Conservation (phyloP, 2,113 vertebrate species). For the Oreocharis arfaki region DNA sequence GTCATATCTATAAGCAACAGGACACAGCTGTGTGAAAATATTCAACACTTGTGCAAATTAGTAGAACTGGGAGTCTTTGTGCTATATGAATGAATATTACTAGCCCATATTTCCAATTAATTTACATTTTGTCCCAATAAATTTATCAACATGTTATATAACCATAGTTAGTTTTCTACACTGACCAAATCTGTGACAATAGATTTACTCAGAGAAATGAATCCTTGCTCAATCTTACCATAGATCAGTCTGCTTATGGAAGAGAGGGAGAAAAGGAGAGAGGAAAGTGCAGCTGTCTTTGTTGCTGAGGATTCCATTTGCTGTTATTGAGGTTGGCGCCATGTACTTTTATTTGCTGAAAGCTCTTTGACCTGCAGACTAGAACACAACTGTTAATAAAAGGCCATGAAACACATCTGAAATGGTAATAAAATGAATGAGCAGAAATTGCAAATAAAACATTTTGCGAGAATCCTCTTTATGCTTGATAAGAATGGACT, state of each 20-base stretch:
- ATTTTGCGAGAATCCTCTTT: rapidly evolving
- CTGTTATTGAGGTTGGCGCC: neutral
- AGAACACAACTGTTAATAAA: neutral
- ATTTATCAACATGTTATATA: neutral
- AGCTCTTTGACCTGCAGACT: neutral
- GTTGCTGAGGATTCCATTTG: neutral
- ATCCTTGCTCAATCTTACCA: neutral
- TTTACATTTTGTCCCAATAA: neutral
- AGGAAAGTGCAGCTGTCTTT: neutral
- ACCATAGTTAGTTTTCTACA: neutral
- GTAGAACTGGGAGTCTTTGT: neutral
- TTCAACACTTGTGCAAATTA: neutral
- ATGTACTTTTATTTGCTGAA: neutral
- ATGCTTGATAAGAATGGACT: neutral
- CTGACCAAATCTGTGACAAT: neutral
- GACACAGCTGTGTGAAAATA: neutral
- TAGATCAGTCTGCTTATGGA: neutral
- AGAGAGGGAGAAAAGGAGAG: neutral
- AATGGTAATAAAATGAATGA: neutral
- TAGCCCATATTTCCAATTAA: neutral
- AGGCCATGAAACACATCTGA: neutral
- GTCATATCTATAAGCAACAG: neutral
- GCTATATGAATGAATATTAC: neutral
- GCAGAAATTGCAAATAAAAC: neutral
- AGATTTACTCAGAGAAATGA: neutral